phyloP scores from a whole-genome alignment of 2,113 vertebrate genomes.

The Tretioscincus oriximinensis region DNA sequence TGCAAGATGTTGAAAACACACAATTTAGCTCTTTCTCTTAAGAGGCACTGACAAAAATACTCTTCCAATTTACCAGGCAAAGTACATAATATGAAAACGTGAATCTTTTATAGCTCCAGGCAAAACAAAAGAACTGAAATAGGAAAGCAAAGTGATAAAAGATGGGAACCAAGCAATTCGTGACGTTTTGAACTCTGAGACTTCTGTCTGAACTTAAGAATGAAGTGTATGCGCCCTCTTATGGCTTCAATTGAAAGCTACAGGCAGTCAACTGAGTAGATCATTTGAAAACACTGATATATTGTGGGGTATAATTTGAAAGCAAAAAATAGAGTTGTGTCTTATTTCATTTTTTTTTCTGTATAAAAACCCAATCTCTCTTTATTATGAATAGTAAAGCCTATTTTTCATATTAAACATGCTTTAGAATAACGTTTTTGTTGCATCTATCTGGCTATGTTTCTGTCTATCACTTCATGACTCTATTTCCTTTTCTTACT shows the following conservation, averaged over 20 bases:
- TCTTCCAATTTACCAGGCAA: constrained; percentile 26
- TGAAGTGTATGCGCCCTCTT: constrained; percentile 60
- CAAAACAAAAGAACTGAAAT: constrained; percentile 5
- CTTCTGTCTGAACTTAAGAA: not conserved
- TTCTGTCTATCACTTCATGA: too few relatives aligned
- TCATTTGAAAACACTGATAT: not conserved
- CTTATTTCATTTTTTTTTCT: not conserved
- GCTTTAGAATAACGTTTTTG: too few relatives aligned
- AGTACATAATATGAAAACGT: constrained; percentile 29
- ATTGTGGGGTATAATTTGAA: not conserved
- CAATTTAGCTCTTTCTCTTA: constrained; percentile 1
- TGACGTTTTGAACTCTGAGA: not conserved
- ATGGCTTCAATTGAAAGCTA: not conserved
- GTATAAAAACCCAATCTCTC: not conserved
- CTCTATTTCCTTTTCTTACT: too few relatives aligned
- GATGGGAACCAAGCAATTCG: not conserved
- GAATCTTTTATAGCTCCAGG: not conserved
- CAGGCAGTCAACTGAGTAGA: not conserved
- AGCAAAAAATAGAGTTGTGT: constrained; percentile 37
- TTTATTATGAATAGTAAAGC: not conserved
- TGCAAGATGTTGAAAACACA: constrained; percentile 29
- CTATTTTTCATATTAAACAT: not conserved
- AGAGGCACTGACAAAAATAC: not conserved
- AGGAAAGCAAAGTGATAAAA: constrained; percentile 32
- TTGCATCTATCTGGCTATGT: too few relatives aligned